phyloP scores from a whole-genome alignment of 2,797 vertebrate genomes.

The Epinephelus coioides region DNA sequence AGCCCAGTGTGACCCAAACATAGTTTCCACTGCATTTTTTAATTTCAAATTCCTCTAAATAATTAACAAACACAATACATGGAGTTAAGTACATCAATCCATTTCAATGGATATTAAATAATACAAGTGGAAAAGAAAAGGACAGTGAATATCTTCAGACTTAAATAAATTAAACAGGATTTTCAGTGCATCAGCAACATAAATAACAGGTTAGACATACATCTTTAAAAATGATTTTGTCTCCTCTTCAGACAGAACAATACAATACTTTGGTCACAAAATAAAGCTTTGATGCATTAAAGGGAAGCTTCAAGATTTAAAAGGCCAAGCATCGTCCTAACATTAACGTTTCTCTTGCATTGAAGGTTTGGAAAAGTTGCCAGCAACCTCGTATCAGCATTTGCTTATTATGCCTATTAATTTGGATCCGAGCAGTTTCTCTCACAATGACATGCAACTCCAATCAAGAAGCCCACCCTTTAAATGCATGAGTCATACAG shows the following conservation, averaged over 20 bases:
- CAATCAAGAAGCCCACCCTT: slow-evolving; percentile 32
- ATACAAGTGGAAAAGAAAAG: slow-evolving; percentile 54
- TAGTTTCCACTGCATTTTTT: slow-evolving; percentile 69
- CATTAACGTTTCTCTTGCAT: slow-evolving; percentile 25
- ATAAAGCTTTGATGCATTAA: slow-evolving; percentile 56
- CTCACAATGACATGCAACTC: slow-evolving; percentile 26
- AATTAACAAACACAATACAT: slow-evolving; percentile 67
- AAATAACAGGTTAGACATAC: slow-evolving; percentile 54
- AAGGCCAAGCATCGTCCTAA: slow-evolving; percentile 27
- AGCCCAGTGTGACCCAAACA: slow-evolving; percentile 4
- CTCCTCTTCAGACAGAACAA: slow-evolving; percentile 50
- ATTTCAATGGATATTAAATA: slow-evolving; percentile 59
- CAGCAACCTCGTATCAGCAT: slow-evolving; percentile 48
- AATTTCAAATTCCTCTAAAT: slow-evolving; percentile 73
- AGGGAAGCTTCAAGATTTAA: slow-evolving; percentile 40
- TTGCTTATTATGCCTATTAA: slow-evolving; percentile 9
- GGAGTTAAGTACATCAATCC: slow-evolving; percentile 42
- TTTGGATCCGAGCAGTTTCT: slow-evolving; percentile 26
- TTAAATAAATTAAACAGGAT: slow-evolving; percentile 35
- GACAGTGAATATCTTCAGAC: slow-evolving; percentile 49
- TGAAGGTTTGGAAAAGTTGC: slow-evolving; percentile 52
- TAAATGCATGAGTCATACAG: slow-evolving; percentile 32
- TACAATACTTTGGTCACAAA: slow-evolving; percentile 81
- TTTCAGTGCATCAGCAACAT: slow-evolving; percentile 62
- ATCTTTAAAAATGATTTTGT: slow-evolving; percentile 25